Evolutionary conservation across 1,140 invertebrate genomes (phyloP), one percentile per base, ranked within the genome.

Genomic region (Atta texana): DNA sequence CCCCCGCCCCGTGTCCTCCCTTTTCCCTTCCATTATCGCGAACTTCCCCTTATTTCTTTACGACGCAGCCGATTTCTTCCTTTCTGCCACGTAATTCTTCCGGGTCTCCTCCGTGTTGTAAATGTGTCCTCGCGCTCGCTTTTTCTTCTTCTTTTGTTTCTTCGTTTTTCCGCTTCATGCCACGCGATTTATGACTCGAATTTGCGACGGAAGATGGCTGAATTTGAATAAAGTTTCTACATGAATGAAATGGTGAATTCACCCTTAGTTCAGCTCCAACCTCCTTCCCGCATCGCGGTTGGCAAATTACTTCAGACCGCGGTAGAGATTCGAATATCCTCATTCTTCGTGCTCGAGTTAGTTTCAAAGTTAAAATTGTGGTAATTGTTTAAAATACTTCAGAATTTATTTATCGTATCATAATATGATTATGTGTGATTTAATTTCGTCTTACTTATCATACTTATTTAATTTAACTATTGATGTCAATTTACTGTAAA

Each of bases 141-240:
- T 82, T 31, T 61, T 31, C 10, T 31, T 28, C 6, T 31, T 0
- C 24, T 59, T 74, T 28, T 28, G 7, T 44, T 28, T 44, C 21
- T 28, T 72, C 12, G 4, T 57, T 82, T 59, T 51, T 31, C 18
- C 12, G 21, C 14, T 31, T 34, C 39, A 6, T 59, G 4, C 28
- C 6, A 0, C 68, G 39, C 68, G 55, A 82, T 82, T 74, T 72
- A 72, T 72, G 34, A 59, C 34, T 24, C 28, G 80, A 74, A 82
- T 61, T 82, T 44, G 39, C 55, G 7, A 69, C 51, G 44, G 28
- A 66, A 12, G 44, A 74, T 31, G 80, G 34, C 80, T 49, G 28
- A 61, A 74, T 82, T 68, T 74, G 80, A 44, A 74, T 82, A 59
- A 82, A 82, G 80, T 82, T 74, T 74, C 80, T 72, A 59, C 80